phyloP scores from a whole-genome alignment of 2,113 vertebrate species.

The Collichthys lucidus region DNA sequence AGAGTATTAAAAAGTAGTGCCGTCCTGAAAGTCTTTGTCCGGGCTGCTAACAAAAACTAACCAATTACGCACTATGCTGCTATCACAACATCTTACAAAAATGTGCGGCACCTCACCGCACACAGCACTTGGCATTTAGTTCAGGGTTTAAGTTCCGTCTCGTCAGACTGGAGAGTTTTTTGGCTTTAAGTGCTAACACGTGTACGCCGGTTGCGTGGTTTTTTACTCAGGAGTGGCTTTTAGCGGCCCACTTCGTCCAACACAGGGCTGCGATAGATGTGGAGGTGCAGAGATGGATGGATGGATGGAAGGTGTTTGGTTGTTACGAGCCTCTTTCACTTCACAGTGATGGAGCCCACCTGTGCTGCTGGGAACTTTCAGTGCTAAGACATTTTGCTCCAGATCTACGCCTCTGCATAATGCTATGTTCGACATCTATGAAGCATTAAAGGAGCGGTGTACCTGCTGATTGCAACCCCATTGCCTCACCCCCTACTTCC shows the following conservation, averaged over 20 bases:
- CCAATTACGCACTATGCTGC: neutral
- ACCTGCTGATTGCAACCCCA: too few species aligned
- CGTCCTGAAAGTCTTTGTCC: neutral
- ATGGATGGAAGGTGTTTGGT: neutral
- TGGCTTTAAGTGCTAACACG: neutral
- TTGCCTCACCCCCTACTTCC: too few species aligned
- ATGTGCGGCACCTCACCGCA: neutral
- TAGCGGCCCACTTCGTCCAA: neutral
- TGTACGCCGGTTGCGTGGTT: neutral
- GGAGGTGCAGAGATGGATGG: neutral
- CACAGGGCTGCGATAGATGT: neutral
- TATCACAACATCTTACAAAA: neutral
- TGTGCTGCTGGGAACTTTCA: neutral
- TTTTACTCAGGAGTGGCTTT: conserved; percentile 34
- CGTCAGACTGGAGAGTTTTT: conserved; percentile 28
- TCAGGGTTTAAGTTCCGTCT: conserved; percentile 21
- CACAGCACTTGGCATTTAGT: conserved; percentile 19
- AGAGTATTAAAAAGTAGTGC: too few species aligned
- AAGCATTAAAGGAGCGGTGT: too few species aligned
- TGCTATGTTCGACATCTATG: neutral
- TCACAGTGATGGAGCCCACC: neutral
- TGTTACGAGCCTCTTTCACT: neutral
- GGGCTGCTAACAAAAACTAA: neutral
- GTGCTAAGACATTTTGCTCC: neutral
- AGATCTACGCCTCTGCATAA: neutral